phyloP scores from a whole-genome alignment of 1,140 invertebrate genomes.

The Myzus persicae region DNA sequence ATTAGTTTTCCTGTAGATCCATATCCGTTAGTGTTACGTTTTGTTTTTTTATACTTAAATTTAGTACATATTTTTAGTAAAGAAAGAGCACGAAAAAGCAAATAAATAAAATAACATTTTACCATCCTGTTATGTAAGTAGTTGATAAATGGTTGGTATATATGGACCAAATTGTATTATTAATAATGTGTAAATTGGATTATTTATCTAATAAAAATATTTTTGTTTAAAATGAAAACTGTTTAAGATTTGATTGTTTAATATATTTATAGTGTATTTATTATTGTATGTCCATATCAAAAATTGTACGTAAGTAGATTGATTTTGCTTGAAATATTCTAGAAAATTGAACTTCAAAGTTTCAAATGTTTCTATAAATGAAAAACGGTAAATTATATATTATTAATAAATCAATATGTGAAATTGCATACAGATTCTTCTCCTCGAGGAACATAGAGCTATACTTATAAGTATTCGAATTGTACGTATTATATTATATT shows the following conservation, averaged over 20 bases:
- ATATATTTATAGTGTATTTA: too few relatives aligned
- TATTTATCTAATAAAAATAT: too few relatives aligned
- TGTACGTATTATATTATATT: background rate
- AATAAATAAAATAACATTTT: too few relatives aligned
- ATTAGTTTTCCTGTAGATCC: background rate
- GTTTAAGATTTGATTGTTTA: too few relatives aligned
- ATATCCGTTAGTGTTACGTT: background rate
- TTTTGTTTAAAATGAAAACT: too few relatives aligned
- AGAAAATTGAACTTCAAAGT: background rate
- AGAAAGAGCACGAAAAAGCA: background rate
- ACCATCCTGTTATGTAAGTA: too few relatives aligned
- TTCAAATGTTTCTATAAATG: background rate
- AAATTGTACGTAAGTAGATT: too few relatives aligned
- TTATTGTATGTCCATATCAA: too few relatives aligned
- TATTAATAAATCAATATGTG: background rate
- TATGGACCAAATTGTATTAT: too few relatives aligned
- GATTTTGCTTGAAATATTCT: too few relatives aligned
- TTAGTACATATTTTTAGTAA: background rate
- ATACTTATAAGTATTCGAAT: background rate
- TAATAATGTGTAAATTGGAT: too few relatives aligned
- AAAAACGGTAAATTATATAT: background rate
- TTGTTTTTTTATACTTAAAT: background rate
- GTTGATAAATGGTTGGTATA: too few relatives aligned
- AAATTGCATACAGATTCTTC: background rate
- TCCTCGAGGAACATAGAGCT: background rate